Conservation (phyloP, 1,140 invertebrate genomes). For the Metopolophium dirhodum region DNA sequence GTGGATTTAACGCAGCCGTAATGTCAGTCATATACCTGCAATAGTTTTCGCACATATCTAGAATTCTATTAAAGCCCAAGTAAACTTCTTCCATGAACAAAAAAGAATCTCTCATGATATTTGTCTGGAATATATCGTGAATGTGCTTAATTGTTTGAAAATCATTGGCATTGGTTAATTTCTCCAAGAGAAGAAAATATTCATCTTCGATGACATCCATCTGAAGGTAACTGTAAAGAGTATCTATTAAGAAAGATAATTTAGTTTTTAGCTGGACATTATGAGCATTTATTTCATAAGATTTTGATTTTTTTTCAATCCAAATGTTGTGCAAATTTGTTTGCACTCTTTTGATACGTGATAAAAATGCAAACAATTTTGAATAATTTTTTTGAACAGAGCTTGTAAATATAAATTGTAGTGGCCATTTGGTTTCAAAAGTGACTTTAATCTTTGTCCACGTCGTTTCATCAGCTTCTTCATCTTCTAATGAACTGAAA, state of each 20-base stretch:
- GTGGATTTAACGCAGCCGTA: not conserved
- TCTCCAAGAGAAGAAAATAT: constrained; percentile 45
- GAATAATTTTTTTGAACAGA: constrained; percentile 43
- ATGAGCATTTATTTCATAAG: not conserved
- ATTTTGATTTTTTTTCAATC: constrained; percentile 36
- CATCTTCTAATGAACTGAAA: constrained; percentile 13
- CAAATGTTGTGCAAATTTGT: constrained; percentile 42
- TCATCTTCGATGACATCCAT: constrained; percentile 47
- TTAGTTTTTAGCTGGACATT: constrained; percentile 26
- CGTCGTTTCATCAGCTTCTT: constrained; percentile 8
- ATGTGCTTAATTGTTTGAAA: constrained; percentile 45
- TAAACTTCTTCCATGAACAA: constrained; percentile 44
- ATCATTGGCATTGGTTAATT: constrained; percentile 32
- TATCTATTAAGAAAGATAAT: constrained; percentile 48
- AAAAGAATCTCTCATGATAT: constrained; percentile 55
- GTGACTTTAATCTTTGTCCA: constrained; percentile 49
- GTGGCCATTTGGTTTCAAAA: constrained; percentile 49
- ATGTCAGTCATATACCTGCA: constrained; percentile 38
- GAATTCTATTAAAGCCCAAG: constrained; percentile 32
- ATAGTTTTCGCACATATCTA: constrained; percentile 53
- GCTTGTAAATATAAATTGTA: constrained; percentile 49
- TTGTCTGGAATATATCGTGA: constrained; percentile 43
- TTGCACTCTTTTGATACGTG: constrained; percentile 38
- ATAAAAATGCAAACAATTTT: constrained; percentile 45
- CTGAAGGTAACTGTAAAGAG: constrained; percentile 39